These are phyloP conservation scores for Thereva unica DNA, from an alignment of 2,888 invertebrate genomes.

Conservation along the genomic window DNA sequence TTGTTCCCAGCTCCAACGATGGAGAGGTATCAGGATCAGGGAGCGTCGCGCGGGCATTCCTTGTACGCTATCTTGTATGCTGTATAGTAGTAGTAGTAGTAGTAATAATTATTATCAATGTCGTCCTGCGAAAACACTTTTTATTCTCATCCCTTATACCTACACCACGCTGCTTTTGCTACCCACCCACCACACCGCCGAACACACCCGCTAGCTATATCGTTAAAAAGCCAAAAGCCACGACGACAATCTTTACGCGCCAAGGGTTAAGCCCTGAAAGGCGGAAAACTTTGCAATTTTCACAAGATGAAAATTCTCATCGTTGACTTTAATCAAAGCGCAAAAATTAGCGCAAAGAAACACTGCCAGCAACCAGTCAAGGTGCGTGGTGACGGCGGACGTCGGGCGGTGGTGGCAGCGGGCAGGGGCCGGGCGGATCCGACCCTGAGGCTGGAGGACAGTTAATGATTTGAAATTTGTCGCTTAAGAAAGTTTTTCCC, in stretches of 20 bases:
- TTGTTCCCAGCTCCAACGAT: background rate
- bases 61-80: too few relatives aligned
- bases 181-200: too few relatives aligned
- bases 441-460: too few relatives aligned
- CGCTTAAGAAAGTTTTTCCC: constrained; percentile 27
- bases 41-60: too few relatives aligned
- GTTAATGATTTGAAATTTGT: constrained; percentile 31
- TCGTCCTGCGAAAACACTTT: too few relatives aligned
- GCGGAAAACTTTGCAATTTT: constrained; percentile 28
- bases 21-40: background rate
- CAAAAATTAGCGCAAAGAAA: background rate
- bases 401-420: background rate
- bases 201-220: too few relatives aligned
- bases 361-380: background rate
- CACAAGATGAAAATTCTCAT: constrained; percentile 2
- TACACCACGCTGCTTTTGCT: too few relatives aligned
- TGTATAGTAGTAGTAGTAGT: too few relatives aligned
- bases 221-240: constrained; percentile 16
- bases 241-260: constrained; percentile 14
- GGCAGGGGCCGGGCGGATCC: background rate
- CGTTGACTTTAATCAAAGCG: constrained; percentile 29
- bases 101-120: too few relatives aligned
- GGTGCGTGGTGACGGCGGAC: background rate
- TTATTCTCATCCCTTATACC: too few relatives aligned
- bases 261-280: background rate